Evolutionary conservation across 2,113 vertebrate genomes (phyloP), one percentile per base, ranked within the genome.

Genomic region (Corydoras maculifer): DNA sequence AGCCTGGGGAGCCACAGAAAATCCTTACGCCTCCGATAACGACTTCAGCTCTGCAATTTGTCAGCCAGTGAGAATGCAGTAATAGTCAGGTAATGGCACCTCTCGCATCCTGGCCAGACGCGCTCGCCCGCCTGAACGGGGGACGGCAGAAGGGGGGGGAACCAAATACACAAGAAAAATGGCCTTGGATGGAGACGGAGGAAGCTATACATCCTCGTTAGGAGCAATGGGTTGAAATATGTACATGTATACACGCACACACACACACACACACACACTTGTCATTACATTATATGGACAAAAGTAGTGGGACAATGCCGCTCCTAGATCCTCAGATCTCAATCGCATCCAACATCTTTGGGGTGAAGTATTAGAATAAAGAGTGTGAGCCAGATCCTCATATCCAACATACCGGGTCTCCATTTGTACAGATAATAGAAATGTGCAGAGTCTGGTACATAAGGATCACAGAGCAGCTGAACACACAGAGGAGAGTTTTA

Each of bases 121-220:
- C 63, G 54, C 53, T 35, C 58, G 65, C 59, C 62, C 54, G 68
- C 72, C 64, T 61, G 64, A 62, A 48, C 57, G 69, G 73, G 49
- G 61, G 48, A 48, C 18, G 65, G 68, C 70, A 65, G 65, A 65
- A 73, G 79, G 72, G 76, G 72, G 71, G 75, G 75, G 74, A 77
- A 65, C 69, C 86, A 82, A 80, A 81, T 83, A 83, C 68, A 62
- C 66, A 75, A 79, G 82, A 84, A 86, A 87, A 88, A 86, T 84
- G 82, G 84, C 75, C 78, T 79, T 74, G 75, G 81, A 84, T 82
- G 84, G 80, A 82, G 78, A 71, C 68, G 75, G 86, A 81, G 88
- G 82, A 79, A 84, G 81, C 70, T 82, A 89, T 88, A 87, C 77
- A 87, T 90, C 86, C 87, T 89, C 11, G 84, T 90, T 89, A 88